Base-by-base conservation (phyloP, 2,888 invertebrate genomes). In the Hofmannophila pseudospretella region DNA sequence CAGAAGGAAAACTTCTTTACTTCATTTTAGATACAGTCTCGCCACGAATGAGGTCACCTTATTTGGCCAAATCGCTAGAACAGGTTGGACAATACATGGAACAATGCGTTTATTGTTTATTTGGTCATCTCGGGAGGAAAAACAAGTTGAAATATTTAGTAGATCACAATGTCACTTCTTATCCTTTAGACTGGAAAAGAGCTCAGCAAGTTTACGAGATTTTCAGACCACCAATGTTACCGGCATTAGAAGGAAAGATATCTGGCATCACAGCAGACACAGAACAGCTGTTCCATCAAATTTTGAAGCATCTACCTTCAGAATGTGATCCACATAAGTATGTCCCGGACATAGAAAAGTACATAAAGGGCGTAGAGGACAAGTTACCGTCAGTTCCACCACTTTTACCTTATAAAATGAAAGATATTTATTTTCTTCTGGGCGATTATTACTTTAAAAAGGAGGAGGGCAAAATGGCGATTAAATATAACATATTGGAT, bases 401-500 rank as follows among this genome's bases (percentile, higher is more conserved):
- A 38, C 60, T 86, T 3, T 54, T 92, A 31, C 90, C 91, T 0
- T 88, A 85, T 45, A 89, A 90, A 66, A 88, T 93, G 58, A 89
- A 90, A 23, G 92, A 93, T 35, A 91, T 96, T 39, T 98, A 94
- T 70, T 98, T 96, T 67, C 82, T 98, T n/a, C 78, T 98, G 13
- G 98, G 93, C 1, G 98, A 98, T 81, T 96, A 93, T 74, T 93
- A 96, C 74, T 96, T 97, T 62, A 98, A 98, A 74, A 94, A 92
- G 62, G 92, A 93, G 52, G 95, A 96, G 50, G 91, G 89, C 49
- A 77, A 81, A 16, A 89, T 91, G 63, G 94, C 96, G 7, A 89
- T 94, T 2, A 92, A 93, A 58, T 96, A 93, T 71, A 97, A 96
- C 67, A 88, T 92, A 37, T 81, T 93, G 53, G 98, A 98, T 76